Evolutionary conservation across 2,797 vertebrate species (phyloP).

Genomic region (Carcharodon carcharias): DNA sequence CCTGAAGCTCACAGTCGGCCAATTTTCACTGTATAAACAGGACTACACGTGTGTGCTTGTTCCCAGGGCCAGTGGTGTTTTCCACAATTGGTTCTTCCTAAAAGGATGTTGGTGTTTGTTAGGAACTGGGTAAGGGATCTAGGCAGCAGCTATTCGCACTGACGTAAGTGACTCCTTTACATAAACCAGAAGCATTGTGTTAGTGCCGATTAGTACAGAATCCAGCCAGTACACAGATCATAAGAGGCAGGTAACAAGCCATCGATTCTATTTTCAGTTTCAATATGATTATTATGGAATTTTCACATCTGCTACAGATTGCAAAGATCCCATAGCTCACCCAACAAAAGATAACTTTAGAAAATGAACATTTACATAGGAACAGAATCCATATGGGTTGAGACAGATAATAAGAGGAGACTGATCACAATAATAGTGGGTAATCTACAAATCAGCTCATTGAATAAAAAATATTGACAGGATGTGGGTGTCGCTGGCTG

Average conservation of each 20-base stretch:
- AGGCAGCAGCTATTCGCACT: background rate
- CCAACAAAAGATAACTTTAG: background rate
- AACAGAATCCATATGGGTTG: no score
- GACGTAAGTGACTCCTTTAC: background rate
- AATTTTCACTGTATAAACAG: background rate
- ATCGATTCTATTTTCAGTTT: background rate
- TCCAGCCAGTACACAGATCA: background rate
- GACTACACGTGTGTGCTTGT: background rate
- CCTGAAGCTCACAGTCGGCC: background rate
- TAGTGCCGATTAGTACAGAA: background rate
- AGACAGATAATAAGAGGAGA: no score
- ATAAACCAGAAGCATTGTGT: background rate
- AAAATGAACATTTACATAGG: no score
- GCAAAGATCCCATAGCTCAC: background rate
- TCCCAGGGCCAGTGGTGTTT: background rate
- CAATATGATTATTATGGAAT: background rate
- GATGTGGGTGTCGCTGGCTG: no score
- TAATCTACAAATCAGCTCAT: no score
- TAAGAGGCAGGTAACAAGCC: background rate
- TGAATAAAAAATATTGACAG: no score
- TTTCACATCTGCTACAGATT: background rate
- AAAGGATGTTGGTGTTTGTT: background rate
- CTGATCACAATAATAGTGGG: no score
- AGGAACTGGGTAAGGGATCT: background rate
- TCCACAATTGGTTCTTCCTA: background rate